Evolutionary conservation across 2,113 vertebrate species (phyloP), one percentile per base, ranked within the genome.

Genomic region (Naja naja): DNA sequence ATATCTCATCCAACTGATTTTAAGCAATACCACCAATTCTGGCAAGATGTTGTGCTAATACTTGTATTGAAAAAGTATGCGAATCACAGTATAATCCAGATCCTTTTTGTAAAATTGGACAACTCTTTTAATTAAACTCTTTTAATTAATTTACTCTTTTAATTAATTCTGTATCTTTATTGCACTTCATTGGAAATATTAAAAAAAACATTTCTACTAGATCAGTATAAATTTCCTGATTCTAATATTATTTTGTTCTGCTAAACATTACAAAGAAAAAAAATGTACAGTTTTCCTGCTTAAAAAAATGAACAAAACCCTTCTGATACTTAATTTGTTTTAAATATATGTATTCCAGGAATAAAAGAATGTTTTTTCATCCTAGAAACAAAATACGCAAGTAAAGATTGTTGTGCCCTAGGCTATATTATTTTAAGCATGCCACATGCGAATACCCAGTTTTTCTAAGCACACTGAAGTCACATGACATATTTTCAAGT

Each of bases 1-100:
- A 93, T 97, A 97, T 97, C 98, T 97, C 89, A 97, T 97, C 97
- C 96, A 96, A 94, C 95, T 96, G 89, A 97, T 95, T 96, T 95
- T 96, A 97, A 96, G 97, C 95, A 96, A 94, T 94, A 47, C 96
- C 95, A 95, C 95, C 92, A 93, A 95, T 30, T 94, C 94, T 92
- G 95, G 95, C 89, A 96, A 97, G 93, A 96, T 95, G 91, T 93
- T 88, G 47, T 45, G 56, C 94, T 95, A 97, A 96, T 95, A 96
- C 94, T 94, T 96, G 93, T 94, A 95, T 90, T 88, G 87, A 55
- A 94, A 91, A 94, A 93, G 93, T 91, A 93, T 81, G 95, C 91
- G 25, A 91, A 93, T 94, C 91, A 91, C 92, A 64, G 54, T 43
- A 93, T 90, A 23, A 93, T 22, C 69, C 22, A 94, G 81, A 91